Conservation (phyloP, 2,113 vertebrate species). For the Nibea coibor region DNA sequence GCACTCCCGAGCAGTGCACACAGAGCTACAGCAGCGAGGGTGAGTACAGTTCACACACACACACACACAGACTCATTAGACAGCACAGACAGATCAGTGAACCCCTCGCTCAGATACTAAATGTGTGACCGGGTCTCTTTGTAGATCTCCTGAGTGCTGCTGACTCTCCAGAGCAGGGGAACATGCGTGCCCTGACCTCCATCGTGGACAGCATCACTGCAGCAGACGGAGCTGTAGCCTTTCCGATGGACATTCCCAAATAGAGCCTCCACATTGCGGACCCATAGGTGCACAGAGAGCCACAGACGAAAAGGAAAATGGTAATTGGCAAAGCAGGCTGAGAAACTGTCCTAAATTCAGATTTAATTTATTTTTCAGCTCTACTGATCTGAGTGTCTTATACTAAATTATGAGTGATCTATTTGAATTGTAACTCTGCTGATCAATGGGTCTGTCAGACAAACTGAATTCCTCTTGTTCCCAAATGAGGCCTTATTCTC, state of each 20-base stretch:
- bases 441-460: constrained; percentile 39
- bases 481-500: constrained; percentile 61
- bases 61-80: constrained; percentile 12
- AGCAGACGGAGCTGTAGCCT: constrained; percentile 86
- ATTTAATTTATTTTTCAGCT: constrained; percentile 46
- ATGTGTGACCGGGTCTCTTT: constrained; percentile 33
- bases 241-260: constrained; percentile 86
- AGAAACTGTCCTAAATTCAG: constrained; percentile 32
- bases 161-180: constrained; percentile 86
- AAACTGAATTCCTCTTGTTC: constrained; percentile 66
- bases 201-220: constrained; percentile 94
- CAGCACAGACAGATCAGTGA: neutral
- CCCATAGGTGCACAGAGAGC: constrained; percentile 44
- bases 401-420: constrained; percentile 38
- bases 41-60: constrained; percentile 74
- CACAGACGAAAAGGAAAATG: constrained; percentile 38
- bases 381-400: constrained; percentile 54
- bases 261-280: constrained; percentile 60
- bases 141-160: constrained; percentile 90
- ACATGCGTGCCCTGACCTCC: constrained; percentile 92
- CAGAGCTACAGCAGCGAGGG: constrained; percentile 87
- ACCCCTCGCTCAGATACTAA: neutral
- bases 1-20: constrained; percentile 88
- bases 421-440: constrained; percentile 35
- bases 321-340: constrained; percentile 33